Evolutionary conservation across 35 echinoderm and acorn worm species (phyloP), one percentile per base, ranked within the genome.

Genomic region (Heliocidaris tuberculata): DNA sequence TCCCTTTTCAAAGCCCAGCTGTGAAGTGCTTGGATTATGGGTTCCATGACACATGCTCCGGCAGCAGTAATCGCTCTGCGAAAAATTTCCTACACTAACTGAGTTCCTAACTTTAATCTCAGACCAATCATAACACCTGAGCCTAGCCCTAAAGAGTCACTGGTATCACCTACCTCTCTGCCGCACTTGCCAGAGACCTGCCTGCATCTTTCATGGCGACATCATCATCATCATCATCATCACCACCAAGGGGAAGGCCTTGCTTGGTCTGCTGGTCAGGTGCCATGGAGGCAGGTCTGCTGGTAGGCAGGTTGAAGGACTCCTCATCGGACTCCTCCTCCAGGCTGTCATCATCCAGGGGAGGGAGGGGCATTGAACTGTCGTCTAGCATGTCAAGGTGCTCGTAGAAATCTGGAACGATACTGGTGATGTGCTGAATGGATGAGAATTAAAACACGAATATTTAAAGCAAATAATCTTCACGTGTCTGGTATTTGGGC

Each of bases 281-380:
- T 47, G 88, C 93, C 13, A 70, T 85, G 56, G 96, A 96, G 9
- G 96, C 96, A 17, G 96, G 96, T 50, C 96, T 94, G 60, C 96
- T 96, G 49, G 96, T 96, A 5, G 94, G 96, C 49, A 94, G 93
- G 49, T 96, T 94, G 70, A 94, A 94, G 17, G 94, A 92, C 13
- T 96, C 96, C 91, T 93, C 91, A 13, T 93, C 91, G 13, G 47
- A 49, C 48, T 93, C 91, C 91, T 93, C 91, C 7, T 93, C 91
- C 2, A 15, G 21, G 91, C 91, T 93, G 50, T 99, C 98, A 42
- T 99, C 98, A 94, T 99, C 98, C 48, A 99, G 94, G 35, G 98
- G 98, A 32, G 98, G 98, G 9, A 99, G 94, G 7, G 98, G 98
- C 98, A 99, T 99, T 31, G 98, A 99, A 16, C 98, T 95, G 60